Conservation (phyloP, 2,888 invertebrate genomes). For the Acanthococcus lagerstroemiae region DNA sequence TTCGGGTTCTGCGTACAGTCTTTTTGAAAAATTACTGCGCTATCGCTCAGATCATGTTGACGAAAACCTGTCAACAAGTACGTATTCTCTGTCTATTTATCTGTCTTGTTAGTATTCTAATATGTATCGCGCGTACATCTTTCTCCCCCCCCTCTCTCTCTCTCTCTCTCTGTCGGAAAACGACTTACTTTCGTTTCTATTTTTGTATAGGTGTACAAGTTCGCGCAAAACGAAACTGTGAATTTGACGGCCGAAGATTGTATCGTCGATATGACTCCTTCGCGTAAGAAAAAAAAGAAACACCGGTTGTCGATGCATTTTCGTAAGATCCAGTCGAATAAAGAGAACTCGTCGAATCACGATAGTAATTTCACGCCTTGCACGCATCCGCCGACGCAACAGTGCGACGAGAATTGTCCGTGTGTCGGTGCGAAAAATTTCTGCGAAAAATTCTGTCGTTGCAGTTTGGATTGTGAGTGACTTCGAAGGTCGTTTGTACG, state of each 20-base stretch:
- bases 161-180: too few relatives aligned
- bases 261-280: slow-evolving; percentile 64
- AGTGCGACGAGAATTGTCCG: slow-evolving; percentile 82
- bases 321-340: slow-evolving; percentile 85
- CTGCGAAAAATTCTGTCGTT: slow-evolving; percentile 98
- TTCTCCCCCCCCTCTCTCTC: too few relatives aligned
- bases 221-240: slow-evolving; percentile 70
- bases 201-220: slow-evolving; percentile 57
- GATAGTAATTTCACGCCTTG: slow-evolving; percentile 90
- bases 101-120: not conserved
- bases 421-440: slow-evolving; percentile 92
- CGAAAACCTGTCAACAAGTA: slow-evolving; percentile 90
- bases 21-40: slow-evolving; percentile 91
- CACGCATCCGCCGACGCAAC: slow-evolving; percentile 81
- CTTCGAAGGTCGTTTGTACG: too few relatives aligned
- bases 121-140: not conserved
- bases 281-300: slow-evolving; percentile 93
- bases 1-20: slow-evolving; percentile 79
- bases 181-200: not conserved
- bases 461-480: slow-evolving; percentile 83
- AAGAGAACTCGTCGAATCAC: slow-evolving; percentile 68
- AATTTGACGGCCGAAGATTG: slow-evolving; percentile 64
- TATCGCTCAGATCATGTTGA: slow-evolving; percentile 81
- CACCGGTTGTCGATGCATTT: slow-evolving; percentile 94
- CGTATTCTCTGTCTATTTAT: slow-evolving; percentile 25